phyloP scores from a whole-genome alignment of 2,113 vertebrate species.

The Echinops telfairi region DNA sequence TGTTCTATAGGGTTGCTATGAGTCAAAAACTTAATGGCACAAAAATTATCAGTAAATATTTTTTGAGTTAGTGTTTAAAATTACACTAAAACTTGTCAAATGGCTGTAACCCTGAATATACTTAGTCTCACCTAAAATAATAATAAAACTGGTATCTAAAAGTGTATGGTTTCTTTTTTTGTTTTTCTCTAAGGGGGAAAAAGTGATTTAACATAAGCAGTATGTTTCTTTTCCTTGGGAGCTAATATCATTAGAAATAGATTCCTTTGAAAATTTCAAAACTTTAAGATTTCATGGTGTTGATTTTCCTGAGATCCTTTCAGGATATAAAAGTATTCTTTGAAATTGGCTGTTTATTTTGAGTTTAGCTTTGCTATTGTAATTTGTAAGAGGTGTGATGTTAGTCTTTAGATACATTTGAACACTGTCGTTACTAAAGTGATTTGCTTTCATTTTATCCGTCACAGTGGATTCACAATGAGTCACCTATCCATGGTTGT shows the following conservation, averaged over 20 bases:
- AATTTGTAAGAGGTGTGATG: constrained; percentile 39
- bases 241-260: constrained; percentile 6
- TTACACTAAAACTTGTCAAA: background rate
- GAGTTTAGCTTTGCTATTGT: constrained; percentile 35
- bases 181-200: background rate
- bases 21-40: background rate
- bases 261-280: constrained; percentile 48
- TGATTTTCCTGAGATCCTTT: constrained; percentile 32
- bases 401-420: constrained; percentile 33
- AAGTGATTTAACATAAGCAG: background rate
- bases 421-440: background rate
- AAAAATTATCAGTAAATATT: constrained; percentile 26
- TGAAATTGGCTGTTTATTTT: constrained; percentile 44
- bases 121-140: too few species aligned
- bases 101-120: too few species aligned
- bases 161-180: background rate
- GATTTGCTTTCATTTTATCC: constrained; percentile 5
- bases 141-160: constrained; percentile 30
- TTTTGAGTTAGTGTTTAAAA: constrained; percentile 47
- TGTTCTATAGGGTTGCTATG: background rate
- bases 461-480: background rate
- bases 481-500: background rate
- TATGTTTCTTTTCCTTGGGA: constrained; percentile 28
- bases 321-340: constrained; percentile 39
- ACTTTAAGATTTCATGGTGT: background rate